These are phyloP conservation scores for Iselma pallidipennis DNA, from an alignment of 2,888 invertebrate genomes.

Conservation along the genomic window DNA sequence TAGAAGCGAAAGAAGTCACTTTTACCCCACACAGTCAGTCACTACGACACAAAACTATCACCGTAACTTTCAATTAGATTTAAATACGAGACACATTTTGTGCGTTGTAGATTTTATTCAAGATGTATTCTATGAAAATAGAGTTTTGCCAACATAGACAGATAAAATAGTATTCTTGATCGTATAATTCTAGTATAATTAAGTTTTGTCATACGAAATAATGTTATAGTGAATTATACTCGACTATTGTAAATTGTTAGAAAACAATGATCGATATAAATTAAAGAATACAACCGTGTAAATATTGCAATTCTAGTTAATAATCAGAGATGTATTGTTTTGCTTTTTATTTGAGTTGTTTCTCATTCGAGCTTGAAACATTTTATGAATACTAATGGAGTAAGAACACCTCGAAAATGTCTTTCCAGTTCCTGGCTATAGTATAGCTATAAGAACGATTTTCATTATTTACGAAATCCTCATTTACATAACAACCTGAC, in stretches of 20 bases:
- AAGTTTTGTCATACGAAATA: not conserved
- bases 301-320: slow-evolving; percentile 35
- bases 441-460: slow-evolving; percentile 28
- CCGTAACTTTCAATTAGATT: not conserved
- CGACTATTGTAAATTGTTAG: not conserved
- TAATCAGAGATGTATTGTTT: slow-evolving; percentile 36
- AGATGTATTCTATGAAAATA: too few relatives aligned
- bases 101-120: too few relatives aligned
- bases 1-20: too few relatives aligned
- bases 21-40: too few relatives aligned
- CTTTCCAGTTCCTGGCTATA: slow-evolving; percentile 15
- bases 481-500: slow-evolving; percentile 32
- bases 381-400: slow-evolving; percentile 38
- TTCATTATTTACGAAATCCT: slow-evolving; percentile 32
- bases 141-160: slow-evolving; percentile 1
- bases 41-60: too few relatives aligned
- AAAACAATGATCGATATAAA: not conserved
- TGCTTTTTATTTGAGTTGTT: slow-evolving; percentile 34
- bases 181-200: not conserved
- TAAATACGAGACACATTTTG: not conserved
- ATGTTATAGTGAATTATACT: not conserved
- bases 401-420: slow-evolving; percentile 16
- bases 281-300: slow-evolving; percentile 10
- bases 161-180: slow-evolving; percentile 2
- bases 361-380: slow-evolving; percentile 30